phyloP scores from a whole-genome alignment of 2,797 vertebrate genomes.

The Sylvilagus floridanus region DNA sequence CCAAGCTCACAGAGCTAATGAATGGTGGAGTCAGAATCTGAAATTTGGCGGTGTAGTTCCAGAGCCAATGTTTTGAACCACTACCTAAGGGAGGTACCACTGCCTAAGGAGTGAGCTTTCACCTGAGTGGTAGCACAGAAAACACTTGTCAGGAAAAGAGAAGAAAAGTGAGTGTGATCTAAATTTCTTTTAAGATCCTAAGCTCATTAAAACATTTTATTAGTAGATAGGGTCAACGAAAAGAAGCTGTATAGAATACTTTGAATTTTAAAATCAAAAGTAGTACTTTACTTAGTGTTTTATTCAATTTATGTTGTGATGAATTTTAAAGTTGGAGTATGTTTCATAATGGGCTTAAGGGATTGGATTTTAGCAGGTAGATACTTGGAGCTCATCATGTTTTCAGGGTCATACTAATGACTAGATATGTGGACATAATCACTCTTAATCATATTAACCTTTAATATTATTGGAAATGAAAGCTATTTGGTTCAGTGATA shows the following conservation, averaged over 20 bases:
- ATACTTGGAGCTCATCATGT: background rate
- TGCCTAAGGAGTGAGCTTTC: background rate
- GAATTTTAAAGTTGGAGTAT: slow-evolving; percentile 26
- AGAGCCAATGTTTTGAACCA: background rate
- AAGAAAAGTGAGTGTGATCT: background rate
- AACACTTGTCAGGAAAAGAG: background rate
- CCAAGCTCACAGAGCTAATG: background rate
- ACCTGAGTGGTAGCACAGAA: background rate
- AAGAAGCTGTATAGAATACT: background rate
- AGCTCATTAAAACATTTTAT: background rate
- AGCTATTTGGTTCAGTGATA: background rate
- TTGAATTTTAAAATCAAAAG: slow-evolving; percentile 11
- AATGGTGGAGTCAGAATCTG: slow-evolving; percentile 25
- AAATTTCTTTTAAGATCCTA: slow-evolving; percentile 7
- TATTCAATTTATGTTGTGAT: background rate
- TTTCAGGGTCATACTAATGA: background rate
- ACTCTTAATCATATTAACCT: background rate
- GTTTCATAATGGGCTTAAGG: slow-evolving; percentile 11
- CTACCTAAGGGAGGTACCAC: background rate
- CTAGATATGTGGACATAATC: background rate
- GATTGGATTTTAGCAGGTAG: background rate
- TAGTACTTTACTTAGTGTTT: background rate
- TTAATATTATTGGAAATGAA: slow-evolving; percentile 36
- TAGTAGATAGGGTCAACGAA: background rate
- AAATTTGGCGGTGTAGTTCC: background rate